phyloP scores from a whole-genome alignment of 1,140 invertebrate species.

The Platorchestia sp. region DNA sequence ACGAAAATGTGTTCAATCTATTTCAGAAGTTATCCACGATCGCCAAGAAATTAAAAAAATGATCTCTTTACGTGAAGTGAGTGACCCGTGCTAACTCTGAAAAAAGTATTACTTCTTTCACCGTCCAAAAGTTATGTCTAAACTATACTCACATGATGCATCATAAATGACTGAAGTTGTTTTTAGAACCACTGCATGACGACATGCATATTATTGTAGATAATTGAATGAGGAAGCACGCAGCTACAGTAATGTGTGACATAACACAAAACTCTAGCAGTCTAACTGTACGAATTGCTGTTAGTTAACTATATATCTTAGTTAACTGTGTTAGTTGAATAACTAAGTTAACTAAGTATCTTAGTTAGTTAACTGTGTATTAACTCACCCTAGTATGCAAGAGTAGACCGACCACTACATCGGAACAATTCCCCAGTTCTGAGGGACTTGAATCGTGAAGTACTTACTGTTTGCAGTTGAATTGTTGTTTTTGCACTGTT shows the following conservation, averaged over 20 bases:
- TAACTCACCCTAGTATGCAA: neutral
- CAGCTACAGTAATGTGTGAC: neutral
- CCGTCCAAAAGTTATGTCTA: neutral
- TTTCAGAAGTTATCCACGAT: neutral
- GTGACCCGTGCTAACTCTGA: neutral
- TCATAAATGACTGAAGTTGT: neutral
- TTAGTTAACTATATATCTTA: neutral
- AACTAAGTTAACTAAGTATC: no score
- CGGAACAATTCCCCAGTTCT: neutral
- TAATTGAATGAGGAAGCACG: neutral
- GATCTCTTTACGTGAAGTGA: neutral
- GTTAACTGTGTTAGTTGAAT: no score
- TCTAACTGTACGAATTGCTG: neutral
- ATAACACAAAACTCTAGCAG: neutral
- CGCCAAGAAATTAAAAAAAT: neutral
- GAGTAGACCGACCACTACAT: neutral
- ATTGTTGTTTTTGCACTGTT: neutral
- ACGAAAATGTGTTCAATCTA: neutral
- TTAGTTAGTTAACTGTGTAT: no score
- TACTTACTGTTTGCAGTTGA: neutral
- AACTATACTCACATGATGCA: neutral
- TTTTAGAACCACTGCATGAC: neutral
- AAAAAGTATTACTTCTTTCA: neutral
- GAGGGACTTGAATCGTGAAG: neutral
- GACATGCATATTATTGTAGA: neutral